These are phyloP conservation scores for Cerceris rybyensis DNA, from an alignment of 2,888 invertebrate genomes.

Conservation along the genomic window DNA sequence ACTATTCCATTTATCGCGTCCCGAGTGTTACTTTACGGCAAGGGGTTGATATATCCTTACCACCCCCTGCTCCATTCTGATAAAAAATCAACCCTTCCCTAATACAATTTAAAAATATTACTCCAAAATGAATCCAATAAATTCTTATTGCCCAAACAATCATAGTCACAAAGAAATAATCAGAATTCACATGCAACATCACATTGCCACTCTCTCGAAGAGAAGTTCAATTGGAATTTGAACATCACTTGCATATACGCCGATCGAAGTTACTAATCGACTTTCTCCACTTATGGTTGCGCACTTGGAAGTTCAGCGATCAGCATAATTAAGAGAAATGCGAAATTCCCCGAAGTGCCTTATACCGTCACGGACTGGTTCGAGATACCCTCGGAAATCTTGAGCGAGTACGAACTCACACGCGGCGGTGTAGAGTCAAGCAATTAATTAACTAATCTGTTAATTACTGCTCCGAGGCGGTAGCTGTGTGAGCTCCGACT, in stretches of 20 bases:
- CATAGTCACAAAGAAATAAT: no score
- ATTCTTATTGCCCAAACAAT: no score
- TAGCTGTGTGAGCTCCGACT: conserved; percentile 40
- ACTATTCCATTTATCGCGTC: no score
- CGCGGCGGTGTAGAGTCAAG: conserved; percentile 30
- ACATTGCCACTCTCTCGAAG: background rate
- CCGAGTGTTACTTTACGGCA: no score
- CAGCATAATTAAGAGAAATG: conserved; percentile 21
- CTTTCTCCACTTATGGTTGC: background rate
- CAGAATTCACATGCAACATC: no score
- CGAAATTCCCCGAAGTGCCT: conserved; percentile 30
- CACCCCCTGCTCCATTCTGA: no score
- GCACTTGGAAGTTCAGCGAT: conserved; percentile 9
- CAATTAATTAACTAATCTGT: conserved; percentile 55
- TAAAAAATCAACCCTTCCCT: no score
- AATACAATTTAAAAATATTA: no score
- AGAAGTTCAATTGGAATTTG: background rate
- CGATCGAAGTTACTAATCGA: background rate
- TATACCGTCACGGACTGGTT: conserved; percentile 6
- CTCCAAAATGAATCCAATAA: no score
- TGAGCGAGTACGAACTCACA: conserved; percentile 28
- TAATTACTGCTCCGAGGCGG: conserved; percentile 56
- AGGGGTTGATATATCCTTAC: no score
- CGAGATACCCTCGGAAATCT: conserved; percentile 32
- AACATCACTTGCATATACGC: background rate